Conservation (phyloP, 2,113 vertebrate species). For the Tetrao urogallus region DNA sequence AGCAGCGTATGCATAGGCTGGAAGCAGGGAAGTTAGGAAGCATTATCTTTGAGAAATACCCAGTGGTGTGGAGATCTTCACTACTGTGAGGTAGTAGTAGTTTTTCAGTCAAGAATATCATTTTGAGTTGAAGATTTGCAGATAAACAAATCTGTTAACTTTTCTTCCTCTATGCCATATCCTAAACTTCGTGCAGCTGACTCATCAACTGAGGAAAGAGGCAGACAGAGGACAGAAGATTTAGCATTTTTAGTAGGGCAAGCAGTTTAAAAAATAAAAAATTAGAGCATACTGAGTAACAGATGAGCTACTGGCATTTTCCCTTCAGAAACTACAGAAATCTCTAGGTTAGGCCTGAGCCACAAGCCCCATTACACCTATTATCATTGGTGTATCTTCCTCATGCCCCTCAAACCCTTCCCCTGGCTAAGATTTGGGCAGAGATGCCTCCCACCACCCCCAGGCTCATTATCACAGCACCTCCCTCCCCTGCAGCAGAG, state of each 20-base stretch:
- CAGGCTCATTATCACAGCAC: fast-evolving
- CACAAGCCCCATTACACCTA: background rate
- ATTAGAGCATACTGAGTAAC: background rate
- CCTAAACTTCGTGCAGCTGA: background rate
- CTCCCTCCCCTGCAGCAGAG: background rate
- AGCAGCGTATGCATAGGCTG: fast-evolving
- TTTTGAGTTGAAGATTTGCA: background rate
- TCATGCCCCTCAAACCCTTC: background rate
- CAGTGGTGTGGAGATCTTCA: background rate
- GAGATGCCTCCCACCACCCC: background rate
- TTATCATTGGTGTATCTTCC: fast-evolving
- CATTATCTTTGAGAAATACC: background rate
- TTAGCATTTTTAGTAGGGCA: background rate
- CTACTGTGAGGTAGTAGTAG: background rate
- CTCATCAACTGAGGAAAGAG: background rate
- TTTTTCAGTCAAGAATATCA: background rate
- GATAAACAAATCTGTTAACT: background rate
- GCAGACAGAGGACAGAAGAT: background rate
- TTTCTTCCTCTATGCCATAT: background rate
- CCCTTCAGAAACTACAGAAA: background rate
- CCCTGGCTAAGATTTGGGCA: background rate
- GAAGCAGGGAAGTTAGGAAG: background rate
- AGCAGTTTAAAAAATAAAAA: background rate
- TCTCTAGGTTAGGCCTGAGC: background rate
- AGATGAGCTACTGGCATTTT: background rate